Base-by-base conservation (phyloP, 2,888 invertebrate genomes). In the Standfussiana lucernea region DNA sequence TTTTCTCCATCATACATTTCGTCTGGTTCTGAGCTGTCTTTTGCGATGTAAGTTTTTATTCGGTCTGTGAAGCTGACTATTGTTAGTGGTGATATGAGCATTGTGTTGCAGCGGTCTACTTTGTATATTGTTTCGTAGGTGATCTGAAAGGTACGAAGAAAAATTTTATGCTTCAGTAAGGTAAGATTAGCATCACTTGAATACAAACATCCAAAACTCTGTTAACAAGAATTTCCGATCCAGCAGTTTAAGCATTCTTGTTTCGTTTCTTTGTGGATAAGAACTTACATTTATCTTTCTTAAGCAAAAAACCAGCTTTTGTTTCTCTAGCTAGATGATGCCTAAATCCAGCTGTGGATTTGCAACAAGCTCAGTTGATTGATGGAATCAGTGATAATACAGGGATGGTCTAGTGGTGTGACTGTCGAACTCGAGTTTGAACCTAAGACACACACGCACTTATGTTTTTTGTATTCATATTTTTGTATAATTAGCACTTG, bases 111-210 rank as follows among this genome's bases (percentile, higher is more conserved):
- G 71, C 90, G 90, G 64, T 95, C 92, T 64, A 94, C 72, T 87
- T 94, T 93, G 79, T 93, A 91, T 32, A 95, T 82, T 15, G 90
- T 81, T 90, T 95, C 94, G 75, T 94, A 94, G 1, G 90, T 89
- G 37, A 93, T 90, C 93, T 93, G 83, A 24, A 88, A 90, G 32
- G 32, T 61, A 0, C 1, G 1, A 62, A 35, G 15, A 40, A 42
- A 45, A 6, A 11, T 18, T 18, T 35, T 4, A n/a, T 32, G 13
- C 28, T 32, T 35, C 21, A 35, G 21, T 21, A 32, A 18, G 18
- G 18, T 32, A 59, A 8, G 6, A 50, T 3, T 3, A 24, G 10
- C 1, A 50, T 8, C 24, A 50, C 3, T 18, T 0, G 24, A 24
- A 47, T 2, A 13, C 13, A 42, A 42, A 42, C 42, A 42, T 42